Conservation (phyloP, 2,113 vertebrate genomes). For the Eurypyga helias region DNA sequence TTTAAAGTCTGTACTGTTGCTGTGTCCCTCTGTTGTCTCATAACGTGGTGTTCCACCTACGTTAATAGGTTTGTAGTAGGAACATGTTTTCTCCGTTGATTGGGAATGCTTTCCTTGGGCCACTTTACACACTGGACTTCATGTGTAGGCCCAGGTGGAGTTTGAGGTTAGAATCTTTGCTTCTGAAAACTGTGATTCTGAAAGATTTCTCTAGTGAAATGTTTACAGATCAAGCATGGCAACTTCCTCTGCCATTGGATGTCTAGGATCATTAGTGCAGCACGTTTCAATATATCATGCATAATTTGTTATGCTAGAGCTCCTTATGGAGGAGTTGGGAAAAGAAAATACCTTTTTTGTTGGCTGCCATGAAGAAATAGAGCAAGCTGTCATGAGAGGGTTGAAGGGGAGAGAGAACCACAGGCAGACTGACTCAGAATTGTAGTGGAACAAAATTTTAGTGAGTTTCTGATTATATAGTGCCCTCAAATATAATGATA, state of each 20-base stretch:
- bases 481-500: neutral
- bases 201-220: neutral
- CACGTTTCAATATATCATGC: neutral
- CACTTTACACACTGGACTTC: neutral
- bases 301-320: neutral
- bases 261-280: neutral
- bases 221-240: neutral
- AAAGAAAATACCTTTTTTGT: neutral
- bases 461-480: neutral
- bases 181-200: neutral
- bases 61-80: neutral
- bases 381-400: neutral
- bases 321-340: neutral
- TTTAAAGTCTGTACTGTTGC: neutral
- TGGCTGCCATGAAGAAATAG: neutral
- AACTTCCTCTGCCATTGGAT: neutral
- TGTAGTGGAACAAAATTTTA: neutral
- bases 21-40: neutral
- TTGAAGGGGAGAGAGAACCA: neutral
- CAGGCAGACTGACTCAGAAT: neutral
- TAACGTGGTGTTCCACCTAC: neutral
- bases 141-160: neutral
- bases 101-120: neutral
- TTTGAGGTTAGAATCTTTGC: neutral
- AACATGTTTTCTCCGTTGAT: accelerated